Percentiles rank a stretch among this genome's conserved stretches.
These are phyloP conservation scores for Epizoanthus rinbou DNA, from an alignment of 92 coral and sea anemone genomes.

Conservation along the genomic window DNA sequence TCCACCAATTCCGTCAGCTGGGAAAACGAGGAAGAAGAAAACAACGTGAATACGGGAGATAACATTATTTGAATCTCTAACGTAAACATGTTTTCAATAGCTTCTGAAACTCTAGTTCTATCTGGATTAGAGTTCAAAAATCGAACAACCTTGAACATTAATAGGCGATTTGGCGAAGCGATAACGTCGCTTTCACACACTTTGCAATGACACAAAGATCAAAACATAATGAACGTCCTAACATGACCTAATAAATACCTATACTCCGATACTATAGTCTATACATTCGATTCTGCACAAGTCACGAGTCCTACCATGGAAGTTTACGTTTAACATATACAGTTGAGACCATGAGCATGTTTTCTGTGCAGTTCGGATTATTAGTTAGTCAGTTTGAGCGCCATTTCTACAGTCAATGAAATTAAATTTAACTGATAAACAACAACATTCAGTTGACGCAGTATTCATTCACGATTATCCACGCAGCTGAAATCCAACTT, in stretches of 20 bases:
- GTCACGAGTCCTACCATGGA: not conserved
- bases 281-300: conserved; percentile 3
- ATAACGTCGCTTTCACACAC: not conserved
- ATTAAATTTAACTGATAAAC: conserved; percentile 19
- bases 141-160: not conserved
- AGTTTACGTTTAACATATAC: not conserved
- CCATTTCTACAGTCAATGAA: conserved; percentile 6
- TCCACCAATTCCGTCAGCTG: conserved; percentile 95
- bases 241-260: too few relatives aligned
- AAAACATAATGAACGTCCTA: conserved; percentile 7
- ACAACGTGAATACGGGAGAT: not conserved
- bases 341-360: not conserved
- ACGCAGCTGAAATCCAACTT: conserved; percentile 40
- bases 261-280: too few relatives aligned
- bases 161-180: not conserved
- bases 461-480: conserved; percentile 26
- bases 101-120: not conserved
- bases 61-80: conserved; percentile 7
- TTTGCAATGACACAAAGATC: conserved; percentile 3
- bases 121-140: not conserved
- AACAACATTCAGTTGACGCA: conserved; percentile 13
- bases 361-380: not conserved
- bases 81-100: not conserved
- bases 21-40: conserved; percentile 43
- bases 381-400: conserved; percentile 2